These are phyloP conservation scores for Tenebrio molitor DNA, from an alignment of 1,140 invertebrate genomes.

Conservation along the genomic window DNA sequence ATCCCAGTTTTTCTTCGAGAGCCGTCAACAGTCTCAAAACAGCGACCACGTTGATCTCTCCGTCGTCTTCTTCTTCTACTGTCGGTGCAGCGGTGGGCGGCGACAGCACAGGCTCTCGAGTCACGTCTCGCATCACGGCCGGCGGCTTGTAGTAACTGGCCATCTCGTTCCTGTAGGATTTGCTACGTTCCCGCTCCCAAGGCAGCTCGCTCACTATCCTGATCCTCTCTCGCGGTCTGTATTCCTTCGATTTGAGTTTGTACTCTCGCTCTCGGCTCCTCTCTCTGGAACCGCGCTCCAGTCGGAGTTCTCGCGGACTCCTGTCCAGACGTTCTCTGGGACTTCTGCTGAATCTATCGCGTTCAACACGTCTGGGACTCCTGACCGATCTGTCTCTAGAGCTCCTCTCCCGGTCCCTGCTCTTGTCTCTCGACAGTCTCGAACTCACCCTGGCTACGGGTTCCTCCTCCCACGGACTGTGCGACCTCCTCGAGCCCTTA, in stretches of 20 bases:
- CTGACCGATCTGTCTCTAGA: neutral
- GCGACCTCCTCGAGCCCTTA: conserved; percentile 53
- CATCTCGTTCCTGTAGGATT: neutral
- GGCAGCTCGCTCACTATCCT: conserved; percentile 13
- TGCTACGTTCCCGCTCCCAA: conserved; percentile 29
- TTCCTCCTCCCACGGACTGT: conserved; percentile 63
- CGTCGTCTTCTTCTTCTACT: conserved; percentile 64
- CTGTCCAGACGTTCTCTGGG: neutral
- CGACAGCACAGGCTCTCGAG: conserved; percentile 54
- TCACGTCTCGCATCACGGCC: conserved; percentile 55
- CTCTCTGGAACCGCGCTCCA: conserved; percentile 31
- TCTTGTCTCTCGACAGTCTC: conserved; percentile 49
- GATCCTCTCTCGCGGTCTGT: conserved; percentile 26
- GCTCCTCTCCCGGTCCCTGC: conserved; percentile 44
- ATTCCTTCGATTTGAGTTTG: conserved; percentile 56
- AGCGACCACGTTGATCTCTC: conserved; percentile 74
- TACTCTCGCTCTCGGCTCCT: conserved; percentile 54
- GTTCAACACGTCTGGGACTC: neutral
- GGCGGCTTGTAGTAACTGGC: conserved; percentile 52
- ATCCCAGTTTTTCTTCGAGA: conserved; percentile 84
- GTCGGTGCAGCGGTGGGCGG: conserved; percentile 53
- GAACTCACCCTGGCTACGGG: neutral
- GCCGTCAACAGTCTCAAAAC: conserved; percentile 82
- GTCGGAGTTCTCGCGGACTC: neutral
- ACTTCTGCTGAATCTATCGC: conserved; percentile 5